Conservation (phyloP, 2,113 vertebrate genomes). For the Brienomyrus brachyistius region DNA sequence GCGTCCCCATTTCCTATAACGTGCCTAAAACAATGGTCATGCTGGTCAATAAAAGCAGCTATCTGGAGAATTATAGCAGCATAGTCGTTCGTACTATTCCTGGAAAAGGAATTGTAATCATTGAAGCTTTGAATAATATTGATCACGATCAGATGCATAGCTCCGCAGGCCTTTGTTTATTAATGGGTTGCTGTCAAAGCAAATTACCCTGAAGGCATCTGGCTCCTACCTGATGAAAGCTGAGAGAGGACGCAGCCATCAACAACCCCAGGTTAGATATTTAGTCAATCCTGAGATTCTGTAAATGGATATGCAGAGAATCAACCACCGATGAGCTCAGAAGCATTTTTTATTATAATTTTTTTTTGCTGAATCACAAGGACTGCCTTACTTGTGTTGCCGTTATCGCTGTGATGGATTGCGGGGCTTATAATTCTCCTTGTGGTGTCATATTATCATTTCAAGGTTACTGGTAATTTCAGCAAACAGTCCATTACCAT, state of each 20-base stretch:
- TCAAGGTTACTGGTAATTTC: neutral
- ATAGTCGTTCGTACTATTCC: neutral
- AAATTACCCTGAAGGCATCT: neutral
- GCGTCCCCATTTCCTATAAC: neutral
- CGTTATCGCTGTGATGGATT: neutral
- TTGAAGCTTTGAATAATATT: neutral
- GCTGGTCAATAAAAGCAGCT: neutral
- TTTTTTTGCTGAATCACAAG: neutral
- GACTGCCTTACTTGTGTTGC: neutral
- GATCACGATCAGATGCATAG: neutral
- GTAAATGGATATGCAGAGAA: neutral
- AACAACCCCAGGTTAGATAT: neutral
- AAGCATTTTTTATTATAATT: neutral
- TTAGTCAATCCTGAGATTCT: neutral
- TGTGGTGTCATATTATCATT: neutral
- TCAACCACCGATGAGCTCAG: neutral
- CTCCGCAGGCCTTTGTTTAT: neutral
- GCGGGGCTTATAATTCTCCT: neutral
- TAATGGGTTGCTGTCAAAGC: neutral
- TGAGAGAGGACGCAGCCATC: neutral
- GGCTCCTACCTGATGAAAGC: conserved; percentile 1
- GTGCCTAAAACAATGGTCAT: neutral
- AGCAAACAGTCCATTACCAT: neutral
- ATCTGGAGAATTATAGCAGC: neutral
- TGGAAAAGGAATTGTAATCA: neutral